Evolutionary conservation across 35 echinoderm and acorn worm species (phyloP).

Genomic region (Ophiothrix spiculata): DNA sequence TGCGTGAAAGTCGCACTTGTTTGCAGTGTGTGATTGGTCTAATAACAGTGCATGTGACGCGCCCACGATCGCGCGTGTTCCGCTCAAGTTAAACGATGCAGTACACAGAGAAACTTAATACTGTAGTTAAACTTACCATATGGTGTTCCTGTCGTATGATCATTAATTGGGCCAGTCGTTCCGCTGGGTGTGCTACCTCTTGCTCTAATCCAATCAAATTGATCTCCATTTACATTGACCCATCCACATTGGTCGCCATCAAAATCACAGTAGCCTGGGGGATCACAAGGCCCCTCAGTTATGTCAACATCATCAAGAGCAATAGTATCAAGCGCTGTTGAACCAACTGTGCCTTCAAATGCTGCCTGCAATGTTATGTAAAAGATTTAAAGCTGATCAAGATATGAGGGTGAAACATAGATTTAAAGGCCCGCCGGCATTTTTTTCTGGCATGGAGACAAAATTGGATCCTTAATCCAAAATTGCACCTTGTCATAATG

Average conservation of each 20-base stretch:
- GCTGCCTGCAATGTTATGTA: neutral
- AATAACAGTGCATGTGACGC: no score
- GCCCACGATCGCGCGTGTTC: no score
- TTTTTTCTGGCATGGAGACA: no score
- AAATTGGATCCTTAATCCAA: no score
- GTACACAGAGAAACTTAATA: no score
- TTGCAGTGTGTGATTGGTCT: no score
- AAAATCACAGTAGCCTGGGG: conserved; percentile 72
- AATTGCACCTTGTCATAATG: no score
- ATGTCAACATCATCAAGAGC: conserved; percentile 57
- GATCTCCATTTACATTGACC: conserved; percentile 48
- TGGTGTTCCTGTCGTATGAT: conserved; percentile 59
- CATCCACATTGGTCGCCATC: conserved; percentile 77
- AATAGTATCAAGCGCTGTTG: conserved; percentile 24
- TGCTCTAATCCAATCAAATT: conserved; percentile 77
- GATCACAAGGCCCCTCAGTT: conserved; percentile 22
- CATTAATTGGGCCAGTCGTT: conserved; percentile 59
- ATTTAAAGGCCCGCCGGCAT: no score
- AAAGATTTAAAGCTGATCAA: no score
- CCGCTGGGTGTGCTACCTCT: conserved; percentile 37
- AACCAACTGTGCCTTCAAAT: conserved; percentile 33
- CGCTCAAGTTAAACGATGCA: no score
- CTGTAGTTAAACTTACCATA: neutral
- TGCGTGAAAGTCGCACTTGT: no score
- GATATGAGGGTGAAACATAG: no score